These are phyloP conservation scores for Microtus agrestis DNA, from an alignment of 2,797 vertebrate genomes.

Conservation along the genomic window DNA sequence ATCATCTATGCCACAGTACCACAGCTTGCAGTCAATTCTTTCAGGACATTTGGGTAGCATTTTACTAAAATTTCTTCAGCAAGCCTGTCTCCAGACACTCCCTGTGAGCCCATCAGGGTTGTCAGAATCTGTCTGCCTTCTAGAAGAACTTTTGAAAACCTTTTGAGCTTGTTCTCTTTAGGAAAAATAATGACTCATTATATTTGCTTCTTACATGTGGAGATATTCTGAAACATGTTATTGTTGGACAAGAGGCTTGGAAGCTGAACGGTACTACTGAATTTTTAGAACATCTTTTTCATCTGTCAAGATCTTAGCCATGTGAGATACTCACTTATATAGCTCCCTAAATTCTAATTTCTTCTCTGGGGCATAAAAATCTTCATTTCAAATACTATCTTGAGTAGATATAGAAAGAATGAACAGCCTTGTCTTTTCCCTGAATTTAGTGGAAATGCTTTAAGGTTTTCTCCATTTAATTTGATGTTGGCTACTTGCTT, in stretches of 20 bases:
- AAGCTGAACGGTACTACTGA: conserved; percentile 21
- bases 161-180: conserved; percentile 22
- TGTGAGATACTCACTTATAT: conserved; percentile 36
- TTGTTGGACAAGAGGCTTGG: background rate
- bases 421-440: background rate
- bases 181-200: background rate
- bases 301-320: background rate
- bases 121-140: background rate
- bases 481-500: background rate
- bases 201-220: background rate
- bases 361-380: conserved; percentile 31
- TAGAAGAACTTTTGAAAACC: conserved; percentile 39
- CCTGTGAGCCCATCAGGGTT: background rate
- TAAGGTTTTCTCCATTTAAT: background rate
- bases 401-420: background rate
- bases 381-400: conserved; percentile 32
- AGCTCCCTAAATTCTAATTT: conserved; percentile 44
- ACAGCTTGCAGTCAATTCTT: background rate
- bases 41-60: no score
- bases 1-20: rapidly evolving
- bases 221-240: conserved; percentile 32
- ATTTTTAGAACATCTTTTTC: conserved; percentile 37
- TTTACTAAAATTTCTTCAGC: background rate
- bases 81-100: background rate
- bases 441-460: background rate